Evolutionary conservation across 2,113 vertebrate genomes (phyloP).

Genomic region (Neodontobutis hainanensis): DNA sequence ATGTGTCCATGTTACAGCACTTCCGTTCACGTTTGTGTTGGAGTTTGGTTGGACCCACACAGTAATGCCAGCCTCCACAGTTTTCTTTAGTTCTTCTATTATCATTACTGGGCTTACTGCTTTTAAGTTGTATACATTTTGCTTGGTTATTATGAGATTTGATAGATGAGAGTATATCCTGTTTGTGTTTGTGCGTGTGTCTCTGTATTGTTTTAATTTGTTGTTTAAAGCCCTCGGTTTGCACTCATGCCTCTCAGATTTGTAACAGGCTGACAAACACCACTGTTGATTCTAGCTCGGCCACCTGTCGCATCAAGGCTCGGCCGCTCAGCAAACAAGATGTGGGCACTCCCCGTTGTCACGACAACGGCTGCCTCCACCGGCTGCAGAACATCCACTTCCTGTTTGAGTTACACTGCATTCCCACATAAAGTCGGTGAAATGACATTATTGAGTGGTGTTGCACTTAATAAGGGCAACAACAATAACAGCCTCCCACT

Average conservation of each 20-base stretch:
- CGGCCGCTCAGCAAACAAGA: constrained; percentile 31
- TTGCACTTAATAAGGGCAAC: constrained; percentile 43
- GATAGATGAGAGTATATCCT: too few species aligned
- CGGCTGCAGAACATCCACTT: constrained; percentile 36
- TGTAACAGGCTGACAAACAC: constrained; percentile 46
- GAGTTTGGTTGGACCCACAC: too few species aligned
- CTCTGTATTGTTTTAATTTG: constrained; percentile 11
- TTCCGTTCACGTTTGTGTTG: too few species aligned
- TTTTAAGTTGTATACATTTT: too few species aligned
- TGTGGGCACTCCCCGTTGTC: constrained; percentile 65
- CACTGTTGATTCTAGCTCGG: constrained; percentile 59
- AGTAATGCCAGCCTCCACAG: too few species aligned
- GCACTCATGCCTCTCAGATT: constrained; percentile 21
- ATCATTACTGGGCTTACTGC: too few species aligned
- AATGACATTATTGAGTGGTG: constrained; percentile 31
- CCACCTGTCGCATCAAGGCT: constrained; percentile 58
- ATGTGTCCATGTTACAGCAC: too few species aligned
- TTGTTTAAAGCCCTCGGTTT: not conserved
- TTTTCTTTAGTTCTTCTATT: too few species aligned
- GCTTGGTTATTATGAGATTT: too few species aligned
- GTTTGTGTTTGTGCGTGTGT: too few species aligned
- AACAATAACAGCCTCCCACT: constrained; percentile 46
- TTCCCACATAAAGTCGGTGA: constrained; percentile 23
- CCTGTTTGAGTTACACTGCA: constrained; percentile 51
- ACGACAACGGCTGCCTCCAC: constrained; percentile 29